Evolutionary conservation across 2,888 invertebrate species (phyloP).

Genomic region (Empis livida): DNA sequence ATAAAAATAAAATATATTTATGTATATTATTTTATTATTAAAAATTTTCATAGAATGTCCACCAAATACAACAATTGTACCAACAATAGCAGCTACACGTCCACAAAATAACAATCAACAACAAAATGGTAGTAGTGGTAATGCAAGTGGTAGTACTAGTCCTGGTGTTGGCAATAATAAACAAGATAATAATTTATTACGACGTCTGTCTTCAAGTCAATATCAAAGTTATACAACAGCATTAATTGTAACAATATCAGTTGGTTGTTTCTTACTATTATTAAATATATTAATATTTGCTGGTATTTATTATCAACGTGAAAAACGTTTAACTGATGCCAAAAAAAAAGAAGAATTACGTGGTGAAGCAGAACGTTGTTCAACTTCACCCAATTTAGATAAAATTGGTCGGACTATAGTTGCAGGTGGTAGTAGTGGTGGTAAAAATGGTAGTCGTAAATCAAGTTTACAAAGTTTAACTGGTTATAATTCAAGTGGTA

Average conservation of each 20-base stretch:
- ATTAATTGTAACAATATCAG: slow-evolving; percentile 74
- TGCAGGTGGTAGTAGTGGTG: slow-evolving; percentile 12
- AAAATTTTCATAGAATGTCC: slow-evolving; percentile 45
- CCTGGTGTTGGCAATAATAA: slow-evolving; percentile 22
- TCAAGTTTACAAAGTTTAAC: slow-evolving; percentile 41
- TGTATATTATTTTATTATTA: background rate
- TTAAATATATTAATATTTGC: slow-evolving; percentile 78
- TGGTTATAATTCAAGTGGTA: slow-evolving; percentile 19
- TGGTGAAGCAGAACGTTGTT: slow-evolving; percentile 60
- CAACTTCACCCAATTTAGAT: slow-evolving; percentile 29
- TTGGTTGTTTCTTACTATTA: slow-evolving; percentile 68
- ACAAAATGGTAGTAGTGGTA: slow-evolving; percentile 9
- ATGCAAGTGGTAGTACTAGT: slow-evolving; percentile 7
- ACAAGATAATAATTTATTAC: slow-evolving; percentile 51
- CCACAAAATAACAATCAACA: slow-evolving; percentile 15
- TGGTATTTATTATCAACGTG: slow-evolving; percentile 76
- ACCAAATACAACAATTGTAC: slow-evolving; percentile 44
- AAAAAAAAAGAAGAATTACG: slow-evolving; percentile 67
- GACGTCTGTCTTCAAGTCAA: slow-evolving; percentile 62
- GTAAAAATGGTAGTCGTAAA: slow-evolving; percentile 34
- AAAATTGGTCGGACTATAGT: slow-evolving; percentile 17
- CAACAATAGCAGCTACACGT: slow-evolving; percentile 27
- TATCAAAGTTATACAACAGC: slow-evolving; percentile 84
- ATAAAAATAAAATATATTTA: no score
- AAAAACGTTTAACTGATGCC: slow-evolving; percentile 47